phyloP scores from a whole-genome alignment of 2,888 invertebrate species.

The Xestia ashworthii region DNA sequence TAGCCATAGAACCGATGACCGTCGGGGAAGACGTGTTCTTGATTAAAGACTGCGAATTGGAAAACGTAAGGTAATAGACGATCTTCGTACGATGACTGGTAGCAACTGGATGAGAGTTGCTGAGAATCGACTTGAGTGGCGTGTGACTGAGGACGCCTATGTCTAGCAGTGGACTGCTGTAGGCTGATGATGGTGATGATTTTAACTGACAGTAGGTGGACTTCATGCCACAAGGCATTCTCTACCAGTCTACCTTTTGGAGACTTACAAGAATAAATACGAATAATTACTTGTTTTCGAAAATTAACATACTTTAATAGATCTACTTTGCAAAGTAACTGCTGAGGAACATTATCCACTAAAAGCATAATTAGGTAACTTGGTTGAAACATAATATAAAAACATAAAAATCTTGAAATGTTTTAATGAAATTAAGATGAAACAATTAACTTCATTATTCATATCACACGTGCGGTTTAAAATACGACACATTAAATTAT shows the following conservation, averaged over 20 bases:
- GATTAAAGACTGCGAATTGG: too few relatives aligned
- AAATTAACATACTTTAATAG: not conserved
- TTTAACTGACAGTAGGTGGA: not conserved
- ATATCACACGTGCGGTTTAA: constrained; percentile 35
- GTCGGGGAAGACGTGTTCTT: too few relatives aligned
- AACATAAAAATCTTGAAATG: constrained; percentile 7
- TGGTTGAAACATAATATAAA: constrained; percentile 26
- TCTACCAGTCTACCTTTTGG: not conserved
- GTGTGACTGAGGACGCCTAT: too few relatives aligned
- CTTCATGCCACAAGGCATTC: not conserved
- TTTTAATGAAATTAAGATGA: constrained; percentile 42
- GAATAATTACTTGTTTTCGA: too few relatives aligned
- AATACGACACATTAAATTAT: constrained; percentile 11
- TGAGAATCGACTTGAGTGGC: too few relatives aligned
- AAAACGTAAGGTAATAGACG: too few relatives aligned
- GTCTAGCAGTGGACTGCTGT: too few relatives aligned
- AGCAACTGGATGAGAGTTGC: too few relatives aligned
- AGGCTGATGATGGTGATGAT: too few relatives aligned
- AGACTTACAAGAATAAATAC: not conserved
- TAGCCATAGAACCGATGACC: too few relatives aligned
- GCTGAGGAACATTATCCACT: not conserved
- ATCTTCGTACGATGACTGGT: too few relatives aligned
- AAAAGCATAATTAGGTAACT: not conserved
- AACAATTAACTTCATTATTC: constrained; percentile 48
- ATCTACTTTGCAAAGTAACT: not conserved